Evolutionary conservation across 2,888 invertebrate species (phyloP).

Genomic region (Nezara viridula): DNA sequence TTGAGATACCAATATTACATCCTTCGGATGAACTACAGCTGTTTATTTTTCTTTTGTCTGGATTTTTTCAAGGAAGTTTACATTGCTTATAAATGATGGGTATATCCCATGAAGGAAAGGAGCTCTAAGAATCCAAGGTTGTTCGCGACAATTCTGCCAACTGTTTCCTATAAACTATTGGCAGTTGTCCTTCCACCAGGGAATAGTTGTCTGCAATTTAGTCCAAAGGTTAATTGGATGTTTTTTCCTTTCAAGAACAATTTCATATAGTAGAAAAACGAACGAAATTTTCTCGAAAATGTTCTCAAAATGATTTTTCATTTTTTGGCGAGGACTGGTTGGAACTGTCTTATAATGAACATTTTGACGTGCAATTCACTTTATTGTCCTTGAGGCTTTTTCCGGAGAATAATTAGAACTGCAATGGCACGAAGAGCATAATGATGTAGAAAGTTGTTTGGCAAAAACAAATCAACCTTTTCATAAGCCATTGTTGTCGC

Average conservation of each 20-base stretch:
- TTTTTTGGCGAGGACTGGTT: background rate
- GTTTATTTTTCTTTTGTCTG: no score
- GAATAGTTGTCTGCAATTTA: background rate
- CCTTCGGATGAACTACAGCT: no score
- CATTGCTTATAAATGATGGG: background rate
- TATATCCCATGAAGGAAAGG: background rate
- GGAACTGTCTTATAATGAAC: no score
- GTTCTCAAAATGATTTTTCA: background rate
- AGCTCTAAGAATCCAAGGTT: background rate
- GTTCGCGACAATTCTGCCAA: background rate
- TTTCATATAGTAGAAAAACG: background rate
- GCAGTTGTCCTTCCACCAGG: background rate
- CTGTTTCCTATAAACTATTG: background rate
- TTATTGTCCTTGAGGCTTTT: no score
- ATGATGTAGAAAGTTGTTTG: background rate
- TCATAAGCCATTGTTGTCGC: background rate
- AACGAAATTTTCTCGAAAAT: background rate
- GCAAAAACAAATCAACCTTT: background rate
- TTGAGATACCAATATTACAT: no score
- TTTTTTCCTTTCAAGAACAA: background rate
- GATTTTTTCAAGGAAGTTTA: background rate
- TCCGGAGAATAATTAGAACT: no score
- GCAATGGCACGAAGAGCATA: background rate
- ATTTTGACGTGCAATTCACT: no score
- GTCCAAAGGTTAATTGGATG: background rate